A percentile compares a stretch with the other conserved stretches of the same genome.
phyloP scores from a whole-genome alignment of 2,888 invertebrate genomes.

The Calameuta idolon region DNA sequence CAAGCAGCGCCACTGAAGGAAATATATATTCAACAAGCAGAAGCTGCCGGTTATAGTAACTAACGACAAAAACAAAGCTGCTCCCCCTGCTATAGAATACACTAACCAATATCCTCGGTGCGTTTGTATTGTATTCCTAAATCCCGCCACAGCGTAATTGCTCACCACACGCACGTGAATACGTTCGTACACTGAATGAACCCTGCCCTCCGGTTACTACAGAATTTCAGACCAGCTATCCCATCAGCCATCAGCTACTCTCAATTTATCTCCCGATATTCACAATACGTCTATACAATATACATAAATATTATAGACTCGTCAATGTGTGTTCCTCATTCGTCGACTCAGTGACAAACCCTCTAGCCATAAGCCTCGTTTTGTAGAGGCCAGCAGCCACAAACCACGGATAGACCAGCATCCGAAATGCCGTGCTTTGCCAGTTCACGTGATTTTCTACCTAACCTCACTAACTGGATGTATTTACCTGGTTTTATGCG shows the following conservation, averaged over 20 bases:
- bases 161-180: not conserved
- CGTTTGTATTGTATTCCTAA: constrained; percentile 1
- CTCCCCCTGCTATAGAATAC: not conserved
- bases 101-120: not conserved
- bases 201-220: not conserved
- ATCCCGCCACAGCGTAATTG: not conserved
- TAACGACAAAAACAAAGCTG: not conserved
- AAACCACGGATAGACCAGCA: constrained; percentile 26
- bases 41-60: not conserved
- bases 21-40: not conserved
- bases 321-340: not conserved
- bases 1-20: not conserved
- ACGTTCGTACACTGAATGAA: not conserved
- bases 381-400: constrained; percentile 16
- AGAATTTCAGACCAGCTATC: not conserved
- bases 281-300: not conserved
- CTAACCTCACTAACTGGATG: not conserved
- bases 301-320: not conserved
- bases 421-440: constrained; percentile 13
- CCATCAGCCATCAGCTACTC: not conserved
- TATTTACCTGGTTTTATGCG: not conserved
- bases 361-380: not conserved
- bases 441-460: not conserved
- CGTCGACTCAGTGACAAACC: not conserved
- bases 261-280: not conserved